A percentile compares a stretch with the other conserved stretches of the same genome.
These are phyloP conservation scores for Rhabdomys pumilio DNA, from an alignment of 2,797 vertebrate genomes.

Conservation along the genomic window DNA sequence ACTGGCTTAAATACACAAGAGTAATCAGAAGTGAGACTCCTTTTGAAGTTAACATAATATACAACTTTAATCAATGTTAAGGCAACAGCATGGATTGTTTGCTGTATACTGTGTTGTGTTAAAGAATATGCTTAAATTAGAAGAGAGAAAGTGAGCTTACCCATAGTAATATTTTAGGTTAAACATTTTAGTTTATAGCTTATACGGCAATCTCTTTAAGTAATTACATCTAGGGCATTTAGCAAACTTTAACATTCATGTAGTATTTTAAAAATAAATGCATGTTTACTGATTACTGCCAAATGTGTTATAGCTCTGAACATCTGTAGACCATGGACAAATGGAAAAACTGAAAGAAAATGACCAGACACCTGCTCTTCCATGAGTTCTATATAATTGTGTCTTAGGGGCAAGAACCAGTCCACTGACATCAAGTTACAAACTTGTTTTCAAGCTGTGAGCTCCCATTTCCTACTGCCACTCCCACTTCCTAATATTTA, in stretches of 20 bases:
- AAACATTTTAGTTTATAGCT: slow-evolving; percentile 53
- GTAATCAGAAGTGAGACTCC: slow-evolving; percentile 89
- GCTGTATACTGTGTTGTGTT: not conserved
- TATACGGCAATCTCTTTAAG: slow-evolving; percentile 65
- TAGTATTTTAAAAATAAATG: slow-evolving; percentile 82
- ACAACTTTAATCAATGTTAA: slow-evolving; percentile 69
- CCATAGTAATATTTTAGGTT: slow-evolving; percentile 27
- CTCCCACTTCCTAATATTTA: slow-evolving; percentile 80
- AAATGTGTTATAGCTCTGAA: slow-evolving; percentile 65
- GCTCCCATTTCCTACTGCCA: slow-evolving; percentile 79
- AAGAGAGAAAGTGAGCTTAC: slow-evolving; percentile 23
- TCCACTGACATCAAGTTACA: slow-evolving; percentile 79
- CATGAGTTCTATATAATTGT: slow-evolving; percentile 66
- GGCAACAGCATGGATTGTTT: not conserved
- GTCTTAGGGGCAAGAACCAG: slow-evolving; percentile 70
- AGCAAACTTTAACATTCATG: slow-evolving; percentile 60
- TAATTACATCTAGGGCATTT: slow-evolving; percentile 65
- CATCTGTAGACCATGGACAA: slow-evolving; percentile 69
- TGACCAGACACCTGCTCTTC: slow-evolving; percentile 76
- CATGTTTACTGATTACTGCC: slow-evolving; percentile 63
- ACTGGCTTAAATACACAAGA: slow-evolving; percentile 95
- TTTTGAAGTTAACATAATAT: slow-evolving; percentile 80
- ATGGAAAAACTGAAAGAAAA: slow-evolving; percentile 79
- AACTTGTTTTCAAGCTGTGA: slow-evolving; percentile 83
- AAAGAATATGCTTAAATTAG: slow-evolving; percentile 38